Conservation (phyloP, 1,140 invertebrate genomes). For the Saccostrea glomerata region DNA sequence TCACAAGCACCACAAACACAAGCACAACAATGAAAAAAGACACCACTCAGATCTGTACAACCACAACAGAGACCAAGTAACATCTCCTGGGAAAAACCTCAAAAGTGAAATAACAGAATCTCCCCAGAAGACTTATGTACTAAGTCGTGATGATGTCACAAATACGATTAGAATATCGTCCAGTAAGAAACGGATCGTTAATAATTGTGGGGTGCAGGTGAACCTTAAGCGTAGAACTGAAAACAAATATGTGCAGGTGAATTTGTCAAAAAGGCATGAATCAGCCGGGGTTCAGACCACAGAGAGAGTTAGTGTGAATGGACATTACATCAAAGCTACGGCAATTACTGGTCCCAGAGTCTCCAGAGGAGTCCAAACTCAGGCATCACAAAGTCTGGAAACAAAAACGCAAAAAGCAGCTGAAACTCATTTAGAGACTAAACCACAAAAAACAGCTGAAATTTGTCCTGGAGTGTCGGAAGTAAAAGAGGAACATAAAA, state of each 20-base stretch:
- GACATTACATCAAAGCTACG: neutral
- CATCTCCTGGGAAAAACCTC: neutral
- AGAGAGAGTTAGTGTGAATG: conserved; percentile 7
- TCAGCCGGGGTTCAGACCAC: conserved; percentile 35
- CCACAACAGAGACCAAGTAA: neutral
- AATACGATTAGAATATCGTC: conserved; percentile 51
- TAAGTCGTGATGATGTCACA: conserved; percentile 37
- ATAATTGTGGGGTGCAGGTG: conserved; percentile 73
- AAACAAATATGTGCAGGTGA: conserved; percentile 66
- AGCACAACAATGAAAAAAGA: conserved; percentile 48
- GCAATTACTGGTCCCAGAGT: conserved; percentile 13
- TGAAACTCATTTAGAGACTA: neutral
- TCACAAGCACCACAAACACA: conserved; percentile 64
- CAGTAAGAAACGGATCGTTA: conserved; percentile 65
- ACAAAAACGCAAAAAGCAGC: neutral
- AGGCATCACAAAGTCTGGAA: neutral
- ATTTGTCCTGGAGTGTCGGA: too few species aligned
- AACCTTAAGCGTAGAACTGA: conserved; percentile 68
- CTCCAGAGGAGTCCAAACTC: conserved; percentile 43
- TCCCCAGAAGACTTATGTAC: neutral
- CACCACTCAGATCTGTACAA: neutral
- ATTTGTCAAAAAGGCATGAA: conserved; percentile 38
- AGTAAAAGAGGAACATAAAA: too few species aligned
- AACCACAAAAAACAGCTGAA: neutral
- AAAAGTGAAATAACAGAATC: neutral